A percentile compares a stretch with the other conserved stretches of the same genome.
phyloP scores from a whole-genome alignment of 2,888 invertebrate genomes.

The Oegoconia quadripuncta region DNA sequence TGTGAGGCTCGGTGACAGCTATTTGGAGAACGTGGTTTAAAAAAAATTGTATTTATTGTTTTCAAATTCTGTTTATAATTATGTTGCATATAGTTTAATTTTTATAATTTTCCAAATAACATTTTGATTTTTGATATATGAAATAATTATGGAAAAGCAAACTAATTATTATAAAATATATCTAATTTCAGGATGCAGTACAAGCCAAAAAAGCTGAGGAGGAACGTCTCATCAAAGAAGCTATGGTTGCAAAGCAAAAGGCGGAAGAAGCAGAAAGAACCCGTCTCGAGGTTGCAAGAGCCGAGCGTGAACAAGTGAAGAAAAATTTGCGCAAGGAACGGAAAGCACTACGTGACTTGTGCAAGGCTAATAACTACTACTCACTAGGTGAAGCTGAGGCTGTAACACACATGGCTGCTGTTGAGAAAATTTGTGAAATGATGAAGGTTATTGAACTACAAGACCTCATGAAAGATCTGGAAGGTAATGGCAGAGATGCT shows the following conservation, averaged over 20 bases:
- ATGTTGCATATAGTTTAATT: too few species aligned
- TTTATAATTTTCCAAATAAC: too few species aligned
- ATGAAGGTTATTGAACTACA: conserved; percentile 86
- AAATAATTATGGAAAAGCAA: too few species aligned
- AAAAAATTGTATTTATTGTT: too few species aligned
- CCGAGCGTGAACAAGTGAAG: conserved; percentile 91
- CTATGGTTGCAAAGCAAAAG: conserved; percentile 85
- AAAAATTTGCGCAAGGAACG: conserved; percentile 92
- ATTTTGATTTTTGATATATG: too few species aligned
- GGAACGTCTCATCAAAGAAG: conserved; percentile 86
- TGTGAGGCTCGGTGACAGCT: too few species aligned
- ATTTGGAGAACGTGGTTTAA: too few species aligned
- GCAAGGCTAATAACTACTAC: conserved; percentile 91
- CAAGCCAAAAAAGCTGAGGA: conserved; percentile 91
- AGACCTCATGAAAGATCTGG: conserved; percentile 84
- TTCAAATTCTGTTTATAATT: too few species aligned
- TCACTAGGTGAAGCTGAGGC: conserved; percentile 83
- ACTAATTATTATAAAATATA: too few species aligned
- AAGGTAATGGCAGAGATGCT: conserved; percentile 80
- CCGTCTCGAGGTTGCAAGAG: conserved; percentile 88
- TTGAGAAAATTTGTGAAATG: conserved; percentile 94
- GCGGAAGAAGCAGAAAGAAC: conserved; percentile 91
- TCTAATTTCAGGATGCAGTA: conserved; percentile 81
- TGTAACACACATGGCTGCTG: conserved; percentile 91
- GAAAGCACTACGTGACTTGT: conserved; percentile 87